Base-by-base conservation (phyloP, 2,888 invertebrate species). In the Griposia aprilina region DNA sequence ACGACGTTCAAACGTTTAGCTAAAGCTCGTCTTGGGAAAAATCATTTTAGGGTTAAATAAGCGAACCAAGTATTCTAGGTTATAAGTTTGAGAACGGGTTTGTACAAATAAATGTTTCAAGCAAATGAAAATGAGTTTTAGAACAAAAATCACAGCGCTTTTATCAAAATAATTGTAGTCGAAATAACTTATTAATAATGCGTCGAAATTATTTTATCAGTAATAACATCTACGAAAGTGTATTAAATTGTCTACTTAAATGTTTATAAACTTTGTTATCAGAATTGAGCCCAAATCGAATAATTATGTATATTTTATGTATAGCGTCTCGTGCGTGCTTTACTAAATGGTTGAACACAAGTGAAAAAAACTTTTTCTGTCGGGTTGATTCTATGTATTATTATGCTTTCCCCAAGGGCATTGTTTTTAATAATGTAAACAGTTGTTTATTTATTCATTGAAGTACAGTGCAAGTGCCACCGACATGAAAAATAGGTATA, bases 221-320 rank as follows among this genome's bases (percentile, higher is more conserved):
- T 69, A 55, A 68, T 45, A 36, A 17, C 20, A 88, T 77, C 76
- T 76, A 76, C 69, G 48, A 73, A 41, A 81, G 50, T 65, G 71
- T 84, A 62, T 65, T 65, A 66, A 88, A 88, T 80, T 81, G 75
- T 73, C 77, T 71, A 75, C 69, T 88, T 59, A 75, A 87, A 81
- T 87, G 88, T 87, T 74, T 80, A 87, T 80, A 70, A 57, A 41
- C 45, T 57, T 70, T 67, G 13, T 81, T 76, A 74, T 81, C 81
- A 78, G 52, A 57, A 68, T 77, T 66, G 48, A 66, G 79, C 77
- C 36, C 26, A 74, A 75, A 74, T 76, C 62, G 55, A 79, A 79
- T 69, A 74, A 68, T 71, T 73, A 26, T 26, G 60, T 70, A 30
- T 55, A 68, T 63, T 74, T 83, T 80, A 10, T 65, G 57, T 70